phyloP scores from a whole-genome alignment of 2,113 vertebrate genomes.

The Hepsetus odoe region DNA sequence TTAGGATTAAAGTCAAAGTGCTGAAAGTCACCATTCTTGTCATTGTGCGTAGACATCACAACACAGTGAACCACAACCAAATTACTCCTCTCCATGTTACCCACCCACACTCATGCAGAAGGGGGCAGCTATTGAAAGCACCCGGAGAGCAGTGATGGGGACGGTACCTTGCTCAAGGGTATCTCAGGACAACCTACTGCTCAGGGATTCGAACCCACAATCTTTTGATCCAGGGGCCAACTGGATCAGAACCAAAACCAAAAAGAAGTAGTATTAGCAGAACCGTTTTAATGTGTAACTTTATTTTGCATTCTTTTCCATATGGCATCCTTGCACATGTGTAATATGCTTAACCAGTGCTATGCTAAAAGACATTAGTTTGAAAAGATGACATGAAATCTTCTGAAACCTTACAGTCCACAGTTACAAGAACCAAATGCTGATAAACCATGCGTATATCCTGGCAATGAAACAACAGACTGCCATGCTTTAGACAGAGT shows the following conservation, averaged over 20 bases:
- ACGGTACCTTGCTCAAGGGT: too few species aligned
- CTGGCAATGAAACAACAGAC: background rate
- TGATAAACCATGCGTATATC: slow-evolving; percentile 2
- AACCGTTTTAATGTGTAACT: background rate
- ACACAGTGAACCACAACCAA: too few species aligned
- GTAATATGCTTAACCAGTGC: background rate
- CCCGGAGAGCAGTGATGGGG: too few species aligned
- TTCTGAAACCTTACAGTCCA: background rate
- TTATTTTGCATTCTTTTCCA: slow-evolving; percentile 29
- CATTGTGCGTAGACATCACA: too few species aligned
- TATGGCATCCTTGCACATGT: background rate
- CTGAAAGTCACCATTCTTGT: too few species aligned
- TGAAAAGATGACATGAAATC: background rate
- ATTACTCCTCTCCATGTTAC: too few species aligned
- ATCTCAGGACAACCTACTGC: too few species aligned
- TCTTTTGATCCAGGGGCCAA: too few species aligned
- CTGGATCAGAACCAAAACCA: background rate
- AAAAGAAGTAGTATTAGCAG: background rate
- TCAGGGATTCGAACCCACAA: too few species aligned
- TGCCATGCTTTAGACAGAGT: background rate
- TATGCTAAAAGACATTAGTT: background rate
- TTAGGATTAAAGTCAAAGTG: too few species aligned
- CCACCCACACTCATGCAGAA: too few species aligned
- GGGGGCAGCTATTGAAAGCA: too few species aligned
- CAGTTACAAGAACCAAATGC: background rate